Base-by-base conservation (phyloP, 2,113 vertebrate genomes). In the Austrofundulus limnaeus region DNA sequence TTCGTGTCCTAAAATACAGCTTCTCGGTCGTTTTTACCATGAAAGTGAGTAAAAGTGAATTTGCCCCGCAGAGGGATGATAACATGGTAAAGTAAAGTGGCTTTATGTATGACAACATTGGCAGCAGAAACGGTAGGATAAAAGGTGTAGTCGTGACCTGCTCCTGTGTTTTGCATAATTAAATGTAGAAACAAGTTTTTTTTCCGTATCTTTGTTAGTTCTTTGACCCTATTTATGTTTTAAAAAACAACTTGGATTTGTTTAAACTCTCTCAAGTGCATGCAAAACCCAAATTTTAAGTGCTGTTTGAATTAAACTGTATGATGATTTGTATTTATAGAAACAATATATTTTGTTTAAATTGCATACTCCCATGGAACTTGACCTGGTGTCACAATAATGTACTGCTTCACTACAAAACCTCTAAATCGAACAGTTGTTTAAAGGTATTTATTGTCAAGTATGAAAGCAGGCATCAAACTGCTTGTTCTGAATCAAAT, bases 141-240 rank as follows among this genome's bases (percentile, higher is more conserved):
- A 3, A 63, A 49, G 24, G 56, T 7, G 12, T 62, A 66, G 60
- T 64, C 58, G 74, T 85, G 82, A 87, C 52, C 38, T 61, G 52
- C 37, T 63, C 75, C 69, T 57, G 54, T 62, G 11, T 56, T 75
- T 49, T n/a, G 54, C 43, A 28, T 64, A 73, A 63, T 72, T 78
- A 81, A 81, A 78, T 82, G 76, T 61, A 80, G 76, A 46, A 39
- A 7, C 20, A 25, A 19, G 7, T 0, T 52, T 46, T 23, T 56
- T 50, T 41, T 51, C 39, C 43, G 4, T 12, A 1, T 16, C 4
- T 34, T 21, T 48, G 20, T 45, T 57, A 37, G 14, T 11, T 45
- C 47, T 66, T 0, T 16, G 37, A 59, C 28, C 5, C 52, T 12
- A 7, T 34, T 23, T 71, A 60, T 11, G 23, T 12, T 66, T 60